Evolutionary conservation across 2,888 invertebrate species (phyloP).

Genomic region (Cyclophora punctaria): DNA sequence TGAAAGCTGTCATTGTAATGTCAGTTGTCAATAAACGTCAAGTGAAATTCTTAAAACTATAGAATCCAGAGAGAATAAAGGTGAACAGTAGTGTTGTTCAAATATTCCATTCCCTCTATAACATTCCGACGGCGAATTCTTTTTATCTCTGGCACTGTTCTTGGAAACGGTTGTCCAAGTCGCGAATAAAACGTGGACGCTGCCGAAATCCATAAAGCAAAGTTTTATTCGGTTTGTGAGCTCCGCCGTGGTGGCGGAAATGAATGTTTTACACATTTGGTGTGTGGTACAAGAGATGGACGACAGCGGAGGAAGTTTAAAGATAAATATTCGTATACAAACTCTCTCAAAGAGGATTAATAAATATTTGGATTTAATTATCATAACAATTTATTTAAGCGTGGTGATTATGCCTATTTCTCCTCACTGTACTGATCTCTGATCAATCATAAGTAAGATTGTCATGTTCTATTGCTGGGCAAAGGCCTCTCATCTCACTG

Average conservation of each 20-base stretch:
- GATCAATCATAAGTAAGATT: too few species aligned
- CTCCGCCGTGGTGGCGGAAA: conserved; percentile 45
- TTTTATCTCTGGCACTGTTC: conserved; percentile 40
- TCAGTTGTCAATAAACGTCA: background rate
- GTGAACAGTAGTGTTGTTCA: conserved; percentile 16
- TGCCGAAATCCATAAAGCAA: conserved; percentile 62
- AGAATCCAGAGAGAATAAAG: conserved; percentile 14
- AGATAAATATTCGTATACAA: too few species aligned
- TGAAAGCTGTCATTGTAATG: too few species aligned
- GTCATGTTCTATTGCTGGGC: too few species aligned
- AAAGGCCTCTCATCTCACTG: too few species aligned
- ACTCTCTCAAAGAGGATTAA: too few species aligned
- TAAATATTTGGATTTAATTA: too few species aligned
- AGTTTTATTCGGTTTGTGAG: conserved; percentile 43
- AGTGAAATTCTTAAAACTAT: background rate
- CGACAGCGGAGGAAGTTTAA: too few species aligned
- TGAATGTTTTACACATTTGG: conserved; percentile 35
- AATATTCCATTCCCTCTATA: conserved; percentile 26
- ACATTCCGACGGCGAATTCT: conserved; percentile 19
- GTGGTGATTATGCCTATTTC: too few species aligned
- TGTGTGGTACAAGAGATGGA: conserved; percentile 15
- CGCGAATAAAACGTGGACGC: conserved; percentile 41
- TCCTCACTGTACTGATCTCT: too few species aligned
- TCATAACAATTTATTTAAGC: too few species aligned
- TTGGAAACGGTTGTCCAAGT: conserved; percentile 19